Base-by-base conservation (phyloP, 2,113 vertebrate genomes). In the Myotis yumanensis region DNA sequence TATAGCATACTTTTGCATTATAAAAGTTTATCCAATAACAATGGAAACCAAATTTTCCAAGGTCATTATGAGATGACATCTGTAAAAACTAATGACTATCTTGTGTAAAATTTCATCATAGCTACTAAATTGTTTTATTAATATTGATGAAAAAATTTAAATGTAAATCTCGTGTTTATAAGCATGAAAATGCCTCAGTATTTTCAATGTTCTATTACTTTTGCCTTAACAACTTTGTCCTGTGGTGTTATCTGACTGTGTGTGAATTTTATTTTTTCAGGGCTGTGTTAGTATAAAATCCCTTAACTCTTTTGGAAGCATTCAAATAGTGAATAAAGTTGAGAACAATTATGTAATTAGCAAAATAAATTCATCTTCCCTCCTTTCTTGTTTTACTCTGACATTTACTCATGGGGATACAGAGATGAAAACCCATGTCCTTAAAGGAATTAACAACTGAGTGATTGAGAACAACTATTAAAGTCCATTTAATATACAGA, bases 1-100 rank as follows among this genome's bases (percentile, higher is more conserved):
- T 92, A 97, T 17, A 97, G 96, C 93, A 87, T 97, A 97, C 97
- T 98, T 98, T 92, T 92, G 88, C 48, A 95, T 97, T 96, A 93
- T 91, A 95, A 96, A 96, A 96, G 92, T 96, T 96, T 96, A 71
- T 92, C 80, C 84, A 95, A 80, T 93, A 96, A 96, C 95, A 97
- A 92, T 66, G n/a, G 62, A 90, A 96, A 97, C 75, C 76, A 96
- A 96, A 96, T 94, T 94, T 97, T 96, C 71, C 76, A 95, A 96
- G 89, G 94, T 95, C 92, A 95, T 97, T 95, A 94, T 82, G 59
- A 96, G 80, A 96, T 54, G 43, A 81, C 91, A 95, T 87, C 69
- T 95, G 66, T 82, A 96, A 96, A 97, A 95, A 86, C 91, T 88
- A 95, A 96, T 96, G 95, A 91, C 83, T 91, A 1, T 75, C 92